phyloP scores from a whole-genome alignment of 2,888 invertebrate genomes.

The Nemoura dubitans region DNA sequence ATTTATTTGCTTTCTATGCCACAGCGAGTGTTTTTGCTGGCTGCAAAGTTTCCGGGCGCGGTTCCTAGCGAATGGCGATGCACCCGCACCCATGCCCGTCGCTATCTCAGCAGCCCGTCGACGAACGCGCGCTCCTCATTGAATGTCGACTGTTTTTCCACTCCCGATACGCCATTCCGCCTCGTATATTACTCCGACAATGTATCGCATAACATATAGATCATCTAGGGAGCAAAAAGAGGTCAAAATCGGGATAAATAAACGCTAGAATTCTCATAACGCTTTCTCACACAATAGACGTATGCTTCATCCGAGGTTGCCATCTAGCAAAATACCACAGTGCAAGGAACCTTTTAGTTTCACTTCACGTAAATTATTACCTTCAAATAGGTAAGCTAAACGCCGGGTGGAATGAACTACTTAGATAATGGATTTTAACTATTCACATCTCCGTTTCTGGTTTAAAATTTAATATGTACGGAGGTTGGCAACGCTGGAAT shows the following conservation, averaged over 20 bases:
- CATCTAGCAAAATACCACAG: not conserved
- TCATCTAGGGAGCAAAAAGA: not conserved
- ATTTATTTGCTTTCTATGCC: not conserved
- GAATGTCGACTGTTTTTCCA: slow-evolving; percentile 40
- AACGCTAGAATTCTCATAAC: not conserved
- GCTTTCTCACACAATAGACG: not conserved
- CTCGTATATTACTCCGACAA: slow-evolving; percentile 42
- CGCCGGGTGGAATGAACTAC: not conserved
- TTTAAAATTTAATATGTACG: slow-evolving; percentile 33
- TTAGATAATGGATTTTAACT: slow-evolving; percentile 42
- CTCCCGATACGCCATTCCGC: slow-evolving; percentile 32
- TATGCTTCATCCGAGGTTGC: not conserved
- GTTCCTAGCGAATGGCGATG: not conserved
- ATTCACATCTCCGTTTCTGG: slow-evolving; percentile 37
- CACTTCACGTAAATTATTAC: not conserved
- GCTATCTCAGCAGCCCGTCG: slow-evolving; percentile 14
- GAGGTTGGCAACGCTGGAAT: slow-evolving; percentile 9
- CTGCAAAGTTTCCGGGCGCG: not conserved
- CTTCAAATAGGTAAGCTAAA: not conserved
- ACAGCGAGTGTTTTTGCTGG: not conserved
- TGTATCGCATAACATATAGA: not conserved
- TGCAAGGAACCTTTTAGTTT: not conserved
- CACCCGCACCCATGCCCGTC: no score
- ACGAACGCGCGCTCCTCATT: slow-evolving; percentile 19
- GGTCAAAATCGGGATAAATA: slow-evolving; percentile 4